These are phyloP conservation scores for Heliconius ismenius DNA, from an alignment of 2,888 invertebrate genomes.

Conservation along the genomic window DNA sequence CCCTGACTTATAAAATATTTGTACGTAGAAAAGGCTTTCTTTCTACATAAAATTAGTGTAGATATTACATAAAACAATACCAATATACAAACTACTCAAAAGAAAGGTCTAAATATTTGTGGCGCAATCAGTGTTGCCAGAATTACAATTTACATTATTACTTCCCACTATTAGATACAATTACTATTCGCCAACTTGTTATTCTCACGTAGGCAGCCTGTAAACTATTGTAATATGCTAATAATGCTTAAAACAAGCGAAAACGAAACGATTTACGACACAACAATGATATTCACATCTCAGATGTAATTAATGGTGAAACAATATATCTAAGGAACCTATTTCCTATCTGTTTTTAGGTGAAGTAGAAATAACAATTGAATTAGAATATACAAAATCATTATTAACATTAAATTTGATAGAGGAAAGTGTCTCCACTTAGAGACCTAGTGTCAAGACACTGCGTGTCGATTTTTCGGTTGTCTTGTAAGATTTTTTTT, in stretches of 20 bases:
- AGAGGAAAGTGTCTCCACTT: neutral
- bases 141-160: slow-evolving; percentile 15
- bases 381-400: neutral
- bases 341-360: slow-evolving; percentile 1
- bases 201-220: slow-evolving; percentile 40
- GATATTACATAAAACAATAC: neutral
- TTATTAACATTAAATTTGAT: too few relatives aligned
- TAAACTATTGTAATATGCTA: slow-evolving; percentile 43
- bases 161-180: slow-evolving; percentile 35
- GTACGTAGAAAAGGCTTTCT: too few relatives aligned
- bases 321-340: slow-evolving; percentile 18
- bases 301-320: slow-evolving; percentile 23
- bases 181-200: slow-evolving; percentile 32
- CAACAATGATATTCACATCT: slow-evolving; percentile 24
- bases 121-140: neutral
- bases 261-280: slow-evolving; percentile 40
- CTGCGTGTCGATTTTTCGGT: too few relatives aligned
- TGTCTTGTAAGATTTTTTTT: too few relatives aligned
- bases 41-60: neutral
- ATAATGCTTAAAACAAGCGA: slow-evolving; percentile 35
- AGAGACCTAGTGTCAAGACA: too few relatives aligned
- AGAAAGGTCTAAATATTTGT: slow-evolving; percentile 14
- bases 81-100: neutral
- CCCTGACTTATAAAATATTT: too few relatives aligned
- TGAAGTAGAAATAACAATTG: neutral